Evolutionary conservation across 2,113 vertebrate genomes (phyloP), one percentile per base, ranked within the genome.

Genomic region (Chaenocephalus aceratus): DNA sequence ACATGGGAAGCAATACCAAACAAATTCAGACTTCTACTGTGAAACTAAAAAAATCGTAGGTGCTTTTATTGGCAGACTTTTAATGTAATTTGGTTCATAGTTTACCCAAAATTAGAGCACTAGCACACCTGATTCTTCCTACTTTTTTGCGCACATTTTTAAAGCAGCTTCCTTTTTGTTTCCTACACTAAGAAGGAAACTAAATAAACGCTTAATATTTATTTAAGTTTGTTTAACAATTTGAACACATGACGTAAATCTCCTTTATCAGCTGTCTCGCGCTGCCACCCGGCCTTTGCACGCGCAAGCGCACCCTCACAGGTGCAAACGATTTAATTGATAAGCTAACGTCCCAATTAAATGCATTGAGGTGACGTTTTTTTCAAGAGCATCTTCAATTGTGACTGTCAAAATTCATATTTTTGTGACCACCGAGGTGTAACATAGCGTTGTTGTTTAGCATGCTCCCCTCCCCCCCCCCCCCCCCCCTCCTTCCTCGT

Each of bases 271-370:
- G 16, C 41, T 45, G 79, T 67, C 58, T 59, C 86, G 83, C 81
- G 64, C 54, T 53, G 45, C 14, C 0, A 10, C n/a, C 4, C 6
- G 34, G 41, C 36, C 26, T 12, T 66, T 60, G 44, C 21, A 21
- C 21, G 26, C 26, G 26, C 41, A 21, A 79, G 74, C 68, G 11
- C 13, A 16, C 36, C 6, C 13, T 1, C 91, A 57, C 92, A 92
- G 91, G 91, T 94, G 92, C 53, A 69, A 56, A n/a, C 80, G 12
- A 75, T 91, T 85, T 36, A 6, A 1, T 30, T 16, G 56, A 30
- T 14, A n/a, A 3, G 6, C 9, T 14, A 14, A 58, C 0, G 26
- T 0, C 8, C 58, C 21, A 90, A 77, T 89, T 87, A 51, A 49
- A 56, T 0, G 1, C 1, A 15, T 44, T 60, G 10, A 3, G 4